Conservation (phyloP, 2,888 invertebrate species). For the Volucella zonaria region DNA sequence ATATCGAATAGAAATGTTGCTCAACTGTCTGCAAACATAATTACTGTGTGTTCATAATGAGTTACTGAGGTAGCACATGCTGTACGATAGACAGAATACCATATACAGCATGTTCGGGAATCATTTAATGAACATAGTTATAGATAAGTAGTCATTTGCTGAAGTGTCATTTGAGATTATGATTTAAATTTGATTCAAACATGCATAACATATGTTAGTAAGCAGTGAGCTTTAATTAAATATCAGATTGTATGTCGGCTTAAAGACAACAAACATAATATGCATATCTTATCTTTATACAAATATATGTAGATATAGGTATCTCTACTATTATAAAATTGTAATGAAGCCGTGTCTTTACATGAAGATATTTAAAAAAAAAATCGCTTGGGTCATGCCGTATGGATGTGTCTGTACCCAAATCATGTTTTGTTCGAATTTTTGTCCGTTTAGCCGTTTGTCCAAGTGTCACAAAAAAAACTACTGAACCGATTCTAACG, state of each 20-base stretch:
- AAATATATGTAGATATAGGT: too few species aligned
- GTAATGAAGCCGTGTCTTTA: too few species aligned
- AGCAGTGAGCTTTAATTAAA: conserved; percentile 12
- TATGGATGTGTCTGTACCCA: too few species aligned
- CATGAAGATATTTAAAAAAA: too few species aligned
- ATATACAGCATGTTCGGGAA: conserved; percentile 22
- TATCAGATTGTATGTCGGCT: conserved; percentile 22
- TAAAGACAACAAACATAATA: conserved; percentile 10
- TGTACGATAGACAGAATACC: conserved; percentile 41
- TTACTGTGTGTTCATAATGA: conserved; percentile 48
- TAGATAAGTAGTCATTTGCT: conserved; percentile 59
- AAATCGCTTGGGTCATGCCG: too few species aligned
- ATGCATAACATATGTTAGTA: conserved; percentile 31
- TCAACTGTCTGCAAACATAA: conserved; percentile 37
- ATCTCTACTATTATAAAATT: too few species aligned
- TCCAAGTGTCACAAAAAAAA: too few species aligned
- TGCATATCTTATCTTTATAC: background rate
- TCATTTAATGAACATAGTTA: conserved; percentile 54
- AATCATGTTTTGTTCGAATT: too few species aligned
- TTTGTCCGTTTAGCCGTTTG: too few species aligned
- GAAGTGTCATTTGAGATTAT: conserved; percentile 56
- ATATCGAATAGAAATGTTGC: conserved; percentile 7
- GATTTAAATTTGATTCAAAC: conserved; percentile 48
- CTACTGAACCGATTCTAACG: too few species aligned
- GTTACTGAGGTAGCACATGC: conserved; percentile 41